Conservation (phyloP, 2,888 invertebrate genomes). For the Mechanitis messenoides region DNA sequence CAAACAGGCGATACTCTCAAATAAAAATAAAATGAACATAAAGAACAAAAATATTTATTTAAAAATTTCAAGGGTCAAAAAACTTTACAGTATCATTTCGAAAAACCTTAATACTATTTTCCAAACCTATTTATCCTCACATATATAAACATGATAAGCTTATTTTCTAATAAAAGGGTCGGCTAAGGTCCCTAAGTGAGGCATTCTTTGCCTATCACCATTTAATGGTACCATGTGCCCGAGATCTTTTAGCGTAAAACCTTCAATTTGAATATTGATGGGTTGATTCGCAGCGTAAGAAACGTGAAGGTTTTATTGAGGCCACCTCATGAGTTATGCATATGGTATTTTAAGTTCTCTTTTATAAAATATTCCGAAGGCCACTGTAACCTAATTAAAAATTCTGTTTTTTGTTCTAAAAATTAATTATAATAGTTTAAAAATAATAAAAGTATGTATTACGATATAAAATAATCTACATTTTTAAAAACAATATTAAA, state of each 20-base stretch:
- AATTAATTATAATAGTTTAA: too few species aligned
- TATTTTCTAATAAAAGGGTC: conserved; percentile 73
- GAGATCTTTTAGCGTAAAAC: conserved; percentile 58
- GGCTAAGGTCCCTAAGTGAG: conserved; percentile 60
- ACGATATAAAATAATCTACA: too few species aligned
- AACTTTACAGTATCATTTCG: conserved; percentile 23
- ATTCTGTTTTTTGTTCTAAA: too few species aligned
- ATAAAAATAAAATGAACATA: too few species aligned
- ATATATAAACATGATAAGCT: conserved; percentile 71
- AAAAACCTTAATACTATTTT: conserved; percentile 32
- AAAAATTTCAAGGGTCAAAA: conserved; percentile 12
- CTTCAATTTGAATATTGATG: conserved; percentile 72
- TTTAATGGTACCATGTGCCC: conserved; percentile 66
- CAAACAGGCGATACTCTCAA: too few species aligned
- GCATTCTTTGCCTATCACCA: conserved; percentile 68
- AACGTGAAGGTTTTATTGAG: conserved; percentile 49
- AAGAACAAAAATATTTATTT: too few species aligned
- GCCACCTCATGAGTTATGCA: conserved; percentile 42
- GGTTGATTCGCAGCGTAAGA: conserved; percentile 43
- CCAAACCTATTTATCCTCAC: conserved; percentile 55
- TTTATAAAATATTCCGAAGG: conserved; percentile 14
- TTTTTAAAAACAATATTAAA: too few species aligned
- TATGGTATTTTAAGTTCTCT: conserved; percentile 22
- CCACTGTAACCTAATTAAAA: not conserved
- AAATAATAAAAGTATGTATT: too few species aligned